Evolutionary conservation across 64 coral and sea anemone genomes (phyloP).

Genomic region (Anthopleura sola): DNA sequence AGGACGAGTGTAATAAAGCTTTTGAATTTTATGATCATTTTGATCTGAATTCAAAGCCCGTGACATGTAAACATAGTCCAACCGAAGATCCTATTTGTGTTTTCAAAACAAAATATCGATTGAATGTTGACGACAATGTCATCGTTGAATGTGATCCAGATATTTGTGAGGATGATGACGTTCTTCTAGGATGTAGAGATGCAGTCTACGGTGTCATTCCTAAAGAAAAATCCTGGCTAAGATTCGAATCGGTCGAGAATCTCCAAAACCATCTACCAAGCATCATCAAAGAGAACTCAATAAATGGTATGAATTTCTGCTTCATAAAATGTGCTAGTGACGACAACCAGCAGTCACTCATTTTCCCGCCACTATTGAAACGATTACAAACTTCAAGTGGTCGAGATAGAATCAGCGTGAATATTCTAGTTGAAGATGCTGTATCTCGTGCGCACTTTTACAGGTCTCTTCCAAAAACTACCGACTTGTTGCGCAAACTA

Average conservation of each 20-base stretch:
- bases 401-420: conserved; percentile 49
- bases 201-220: conserved; percentile 52
- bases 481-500: conserved; percentile 45
- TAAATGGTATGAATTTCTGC: conserved; percentile 68
- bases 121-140: conserved; percentile 37
- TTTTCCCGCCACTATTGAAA: conserved; percentile 85
- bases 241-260: conserved; percentile 23
- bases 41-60: conserved; percentile 40
- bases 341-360: conserved; percentile 43
- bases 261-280: conserved; percentile 58
- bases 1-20: conserved; percentile 43
- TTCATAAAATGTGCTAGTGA: conserved; percentile 50
- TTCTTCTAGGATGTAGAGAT: conserved; percentile 64
- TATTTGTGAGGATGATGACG: conserved; percentile 35
- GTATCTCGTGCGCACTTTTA: conserved; percentile 84
- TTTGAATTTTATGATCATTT: conserved; percentile 59
- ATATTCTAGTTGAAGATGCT: conserved; percentile 81
- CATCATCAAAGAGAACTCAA: conserved; percentile 47
- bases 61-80: conserved; percentile 11
- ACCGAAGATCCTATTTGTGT: conserved; percentile 45
- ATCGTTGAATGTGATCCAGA: conserved; percentile 43
- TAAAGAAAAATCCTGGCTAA: conserved; percentile 40
- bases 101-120: conserved; percentile 49
- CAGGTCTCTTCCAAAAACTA: conserved; percentile 65
- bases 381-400: background rate